phyloP scores from a whole-genome alignment of 2,797 vertebrate genomes.

The Tachyglossus aculeatus region DNA sequence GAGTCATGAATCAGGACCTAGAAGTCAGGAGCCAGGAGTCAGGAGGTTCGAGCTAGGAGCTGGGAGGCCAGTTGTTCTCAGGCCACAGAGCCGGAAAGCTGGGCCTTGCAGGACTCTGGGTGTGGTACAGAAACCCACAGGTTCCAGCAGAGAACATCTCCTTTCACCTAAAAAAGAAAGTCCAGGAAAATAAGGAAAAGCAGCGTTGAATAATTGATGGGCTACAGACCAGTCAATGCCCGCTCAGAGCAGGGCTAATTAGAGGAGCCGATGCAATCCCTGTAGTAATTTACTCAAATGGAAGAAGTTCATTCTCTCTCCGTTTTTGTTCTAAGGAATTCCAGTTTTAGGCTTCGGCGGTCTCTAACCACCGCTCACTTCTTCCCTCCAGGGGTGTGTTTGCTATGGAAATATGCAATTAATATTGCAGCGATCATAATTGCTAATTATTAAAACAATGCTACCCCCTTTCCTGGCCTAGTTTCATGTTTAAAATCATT shows the following conservation, averaged over 20 bases:
- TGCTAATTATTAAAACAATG: slow-evolving; percentile 97
- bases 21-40: too few species aligned
- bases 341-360: slow-evolving; percentile 90
- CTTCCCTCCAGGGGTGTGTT: slow-evolving; percentile 81
- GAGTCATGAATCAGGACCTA: too few species aligned
- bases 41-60: too few species aligned
- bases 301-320: slow-evolving; percentile 83
- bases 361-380: slow-evolving; percentile 81
- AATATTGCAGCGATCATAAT: slow-evolving; percentile 92
- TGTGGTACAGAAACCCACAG: slow-evolving; percentile 50
- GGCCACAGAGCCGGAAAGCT: too few species aligned
- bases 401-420: slow-evolving; percentile 93
- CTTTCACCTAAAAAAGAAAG: slow-evolving; percentile 60
- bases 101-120: too few species aligned
- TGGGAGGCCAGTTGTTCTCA: too few species aligned
- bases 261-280: slow-evolving; percentile 93
- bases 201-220: slow-evolving; percentile 90
- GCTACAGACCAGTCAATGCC: slow-evolving; percentile 90
- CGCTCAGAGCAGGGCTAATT: slow-evolving; percentile 93
- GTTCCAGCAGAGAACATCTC: slow-evolving; percentile 51
- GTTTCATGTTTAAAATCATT: slow-evolving; percentile 93
- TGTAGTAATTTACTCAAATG: slow-evolving; percentile 87
- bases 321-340: slow-evolving; percentile 87
- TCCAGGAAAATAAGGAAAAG: slow-evolving; percentile 68
- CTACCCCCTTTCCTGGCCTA: slow-evolving; percentile 90